Percentiles rank a stretch among this genome's conserved stretches.
These are phyloP conservation scores for Argyresthia goedartella DNA, from an alignment of 2,888 invertebrate species.

Conservation along the genomic window DNA sequence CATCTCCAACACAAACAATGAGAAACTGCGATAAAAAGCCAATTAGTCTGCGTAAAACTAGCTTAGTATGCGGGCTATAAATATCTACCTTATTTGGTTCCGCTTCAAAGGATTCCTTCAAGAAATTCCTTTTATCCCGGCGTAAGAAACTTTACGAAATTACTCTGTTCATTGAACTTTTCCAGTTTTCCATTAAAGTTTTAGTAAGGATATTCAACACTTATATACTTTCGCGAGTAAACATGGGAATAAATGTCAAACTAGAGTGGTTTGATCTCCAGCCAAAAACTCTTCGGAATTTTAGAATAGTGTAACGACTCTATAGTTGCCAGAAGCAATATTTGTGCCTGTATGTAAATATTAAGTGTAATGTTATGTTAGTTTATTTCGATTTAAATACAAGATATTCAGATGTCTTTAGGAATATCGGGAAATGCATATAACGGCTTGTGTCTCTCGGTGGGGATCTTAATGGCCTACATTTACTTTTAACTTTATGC, in stretches of 20 bases:
- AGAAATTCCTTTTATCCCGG: slow-evolving; percentile 26
- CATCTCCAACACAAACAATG: no score
- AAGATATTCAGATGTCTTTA: background rate
- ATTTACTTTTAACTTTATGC: background rate
- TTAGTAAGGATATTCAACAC: background rate
- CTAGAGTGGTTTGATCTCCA: background rate
- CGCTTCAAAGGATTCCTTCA: slow-evolving; percentile 5
- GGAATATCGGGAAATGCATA: background rate
- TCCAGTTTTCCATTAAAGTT: slow-evolving; percentile 35
- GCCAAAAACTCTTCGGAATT: background rate
- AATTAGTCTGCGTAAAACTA: background rate
- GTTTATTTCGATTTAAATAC: background rate
- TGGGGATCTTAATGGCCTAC: background rate
- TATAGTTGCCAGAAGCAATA: no score
- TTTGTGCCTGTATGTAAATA: no score
- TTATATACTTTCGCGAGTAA: background rate
- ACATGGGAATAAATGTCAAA: slow-evolving; percentile 1
- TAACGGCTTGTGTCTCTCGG: background rate
- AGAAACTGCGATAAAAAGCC: no score
- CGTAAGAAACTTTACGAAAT: slow-evolving; percentile 25
- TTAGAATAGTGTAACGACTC: no score
- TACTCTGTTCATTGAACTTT: slow-evolving; percentile 36
- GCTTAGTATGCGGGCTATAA: background rate
- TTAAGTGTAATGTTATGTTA: no score
- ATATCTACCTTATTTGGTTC: background rate